phyloP scores from a whole-genome alignment of 2,113 vertebrate genomes.

The Sprattus sprattus region DNA sequence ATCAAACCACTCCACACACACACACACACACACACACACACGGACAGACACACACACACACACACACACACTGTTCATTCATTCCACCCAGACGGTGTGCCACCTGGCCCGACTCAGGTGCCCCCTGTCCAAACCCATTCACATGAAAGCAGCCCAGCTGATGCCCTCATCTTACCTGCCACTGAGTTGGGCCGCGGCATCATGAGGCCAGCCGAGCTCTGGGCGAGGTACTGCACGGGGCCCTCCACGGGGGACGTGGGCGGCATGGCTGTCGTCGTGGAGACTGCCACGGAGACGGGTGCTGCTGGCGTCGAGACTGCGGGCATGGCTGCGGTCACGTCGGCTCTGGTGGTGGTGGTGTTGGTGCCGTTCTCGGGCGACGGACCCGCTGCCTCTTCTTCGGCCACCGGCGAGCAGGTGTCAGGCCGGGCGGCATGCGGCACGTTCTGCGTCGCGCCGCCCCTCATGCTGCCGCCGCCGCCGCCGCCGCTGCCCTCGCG shows the following conservation, averaged over 20 bases:
- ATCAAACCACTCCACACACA: not conserved
- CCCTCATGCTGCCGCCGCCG: slow-evolving; percentile 86
- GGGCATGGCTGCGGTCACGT: not conserved
- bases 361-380: slow-evolving; percentile 60
- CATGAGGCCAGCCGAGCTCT: slow-evolving; percentile 81
- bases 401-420: slow-evolving; percentile 92
- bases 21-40: not conserved
- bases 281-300: slow-evolving; percentile 41
- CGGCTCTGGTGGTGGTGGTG: slow-evolving; percentile 24
- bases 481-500: slow-evolving; percentile 89
- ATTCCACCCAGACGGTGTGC: slow-evolving; percentile 26
- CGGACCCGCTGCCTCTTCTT: slow-evolving; percentile 78
- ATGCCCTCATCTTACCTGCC: slow-evolving; percentile 79
- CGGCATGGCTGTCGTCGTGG: slow-evolving; percentile 15
- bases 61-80: slow-evolving; percentile 2
- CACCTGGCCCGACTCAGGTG: not conserved
- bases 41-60: not conserved
- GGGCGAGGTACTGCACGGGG: slow-evolving; percentile 76
- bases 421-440: slow-evolving; percentile 81
- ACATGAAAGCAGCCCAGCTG: not conserved
- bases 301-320: not conserved
- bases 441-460: slow-evolving; percentile 69
- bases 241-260: slow-evolving; percentile 75
- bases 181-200: slow-evolving; percentile 98
- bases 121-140: not conserved